A percentile compares a stretch with the other conserved stretches of the same genome.
Evolutionary conservation across 2,888 invertebrate species (phyloP).

Genomic region (Cryptosula pallasiana): DNA sequence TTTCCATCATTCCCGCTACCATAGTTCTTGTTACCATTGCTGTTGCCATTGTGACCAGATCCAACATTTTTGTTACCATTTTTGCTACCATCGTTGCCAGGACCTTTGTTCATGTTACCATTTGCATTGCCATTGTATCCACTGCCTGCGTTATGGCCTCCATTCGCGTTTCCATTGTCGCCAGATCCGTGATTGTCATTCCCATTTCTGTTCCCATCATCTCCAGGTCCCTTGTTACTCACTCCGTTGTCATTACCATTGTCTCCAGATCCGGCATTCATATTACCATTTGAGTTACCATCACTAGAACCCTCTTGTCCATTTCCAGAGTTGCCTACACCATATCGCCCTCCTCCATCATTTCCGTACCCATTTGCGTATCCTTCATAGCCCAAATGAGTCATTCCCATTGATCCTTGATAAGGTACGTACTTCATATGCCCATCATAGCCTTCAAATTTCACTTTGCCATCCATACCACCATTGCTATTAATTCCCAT

Average conservation of each 20-base stretch:
- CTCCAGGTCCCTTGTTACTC: conserved; percentile 28
- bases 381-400: background rate
- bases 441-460: conserved; percentile 11
- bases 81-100: background rate
- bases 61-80: conserved; percentile 1
- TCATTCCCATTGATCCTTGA: conserved; percentile 3
- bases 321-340: background rate
- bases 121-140: conserved; percentile 12
- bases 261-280: conserved; percentile 4
- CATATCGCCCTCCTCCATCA: background rate
- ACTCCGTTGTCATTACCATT: conserved; percentile 36
- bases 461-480: background rate
- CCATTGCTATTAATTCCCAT: background rate
- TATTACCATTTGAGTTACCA: conserved; percentile 8
- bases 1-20: background rate
- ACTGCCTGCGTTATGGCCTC: background rate
- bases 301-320: background rate
- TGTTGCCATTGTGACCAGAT: conserved; percentile 3
- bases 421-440: background rate
- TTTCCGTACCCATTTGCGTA: background rate
- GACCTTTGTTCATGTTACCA: conserved; percentile 12
- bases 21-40: background rate
- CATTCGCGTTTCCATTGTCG: conserved; percentile 23
- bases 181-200: conserved; percentile 21
- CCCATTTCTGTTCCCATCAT: conserved; percentile 25